Evolutionary conservation across 2,888 invertebrate genomes (phyloP).

Genomic region (Phyto melanocephala): DNA sequence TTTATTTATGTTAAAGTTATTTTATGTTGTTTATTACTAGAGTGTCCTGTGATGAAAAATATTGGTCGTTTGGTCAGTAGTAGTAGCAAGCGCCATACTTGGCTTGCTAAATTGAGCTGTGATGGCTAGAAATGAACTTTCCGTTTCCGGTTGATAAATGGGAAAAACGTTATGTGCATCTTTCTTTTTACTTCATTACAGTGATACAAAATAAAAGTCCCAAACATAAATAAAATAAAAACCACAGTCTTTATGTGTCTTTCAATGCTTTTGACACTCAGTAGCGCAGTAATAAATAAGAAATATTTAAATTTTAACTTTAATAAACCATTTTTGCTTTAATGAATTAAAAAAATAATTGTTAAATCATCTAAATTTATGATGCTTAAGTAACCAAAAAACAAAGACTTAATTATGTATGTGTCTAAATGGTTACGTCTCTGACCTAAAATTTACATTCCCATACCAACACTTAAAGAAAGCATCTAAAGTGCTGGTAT

Average conservation of each 20-base stretch:
- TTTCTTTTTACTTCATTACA: constrained; percentile 46
- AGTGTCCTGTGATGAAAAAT: constrained; percentile 41
- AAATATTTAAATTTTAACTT: no score
- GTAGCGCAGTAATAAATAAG: background rate
- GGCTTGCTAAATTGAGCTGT: constrained; percentile 17
- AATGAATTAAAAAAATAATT: no score
- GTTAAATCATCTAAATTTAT: no score
- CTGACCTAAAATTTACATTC: background rate
- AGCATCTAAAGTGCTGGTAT: background rate
- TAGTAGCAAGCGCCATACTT: background rate
- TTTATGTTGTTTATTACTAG: constrained; percentile 25
- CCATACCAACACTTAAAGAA: background rate
- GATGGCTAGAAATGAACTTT: constrained; percentile 46
- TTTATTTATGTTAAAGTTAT: constrained; percentile 5
- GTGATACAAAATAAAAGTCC: constrained; percentile 38
- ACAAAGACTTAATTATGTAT: no score
- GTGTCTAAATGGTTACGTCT: no score
- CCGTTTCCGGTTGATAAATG: constrained; percentile 64
- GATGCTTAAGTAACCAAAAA: no score
- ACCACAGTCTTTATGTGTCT: constrained; percentile 19
- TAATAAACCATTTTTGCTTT: no score
- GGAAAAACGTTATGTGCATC: constrained; percentile 52
- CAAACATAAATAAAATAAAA: constrained; percentile 37
- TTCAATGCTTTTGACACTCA: background rate
- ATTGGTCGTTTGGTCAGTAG: constrained; percentile 42